These are phyloP conservation scores for Dasysyrphus tricinctus DNA, from an alignment of 2,888 invertebrate species.

Conservation along the genomic window DNA sequence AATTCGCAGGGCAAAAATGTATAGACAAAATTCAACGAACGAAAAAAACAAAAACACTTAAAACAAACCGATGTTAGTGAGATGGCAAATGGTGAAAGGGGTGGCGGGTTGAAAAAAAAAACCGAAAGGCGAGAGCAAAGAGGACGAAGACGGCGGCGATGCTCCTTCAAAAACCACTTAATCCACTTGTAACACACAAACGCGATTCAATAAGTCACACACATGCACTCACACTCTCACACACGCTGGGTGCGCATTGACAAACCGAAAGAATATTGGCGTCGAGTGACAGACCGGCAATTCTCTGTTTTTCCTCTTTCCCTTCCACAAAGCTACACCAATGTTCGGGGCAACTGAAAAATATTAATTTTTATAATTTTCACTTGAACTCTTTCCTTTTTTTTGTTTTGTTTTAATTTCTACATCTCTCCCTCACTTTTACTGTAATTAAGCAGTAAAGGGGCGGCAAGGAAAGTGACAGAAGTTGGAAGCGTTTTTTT, in stretches of 20 bases:
- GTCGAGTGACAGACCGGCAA: conserved; percentile 69
- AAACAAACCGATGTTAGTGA: conserved; percentile 68
- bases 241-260: conserved; percentile 40
- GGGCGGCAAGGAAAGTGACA: conserved; percentile 58
- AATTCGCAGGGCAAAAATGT: conserved; percentile 61
- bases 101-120: conserved; percentile 17
- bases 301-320: conserved; percentile 50
- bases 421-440: conserved; percentile 45
- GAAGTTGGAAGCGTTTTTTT: conserved; percentile 67
- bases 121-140: conserved; percentile 36
- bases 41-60: conserved; percentile 69
- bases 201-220: conserved; percentile 75
- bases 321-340: background rate
- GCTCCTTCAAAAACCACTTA: conserved; percentile 75
- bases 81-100: conserved; percentile 19
- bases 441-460: conserved; percentile 54
- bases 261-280: conserved; percentile 70
- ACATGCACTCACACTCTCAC: conserved; percentile 34
- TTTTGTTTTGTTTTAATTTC: conserved; percentile 32
- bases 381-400: conserved; percentile 17
- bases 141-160: conserved; percentile 54
- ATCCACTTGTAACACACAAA: conserved; percentile 75
- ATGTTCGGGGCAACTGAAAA: conserved; percentile 21
- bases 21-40: conserved; percentile 40
- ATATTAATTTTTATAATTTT: conserved; percentile 34